Conservation (phyloP, 2,113 vertebrate genomes). For the Acanthisitta chloris region DNA sequence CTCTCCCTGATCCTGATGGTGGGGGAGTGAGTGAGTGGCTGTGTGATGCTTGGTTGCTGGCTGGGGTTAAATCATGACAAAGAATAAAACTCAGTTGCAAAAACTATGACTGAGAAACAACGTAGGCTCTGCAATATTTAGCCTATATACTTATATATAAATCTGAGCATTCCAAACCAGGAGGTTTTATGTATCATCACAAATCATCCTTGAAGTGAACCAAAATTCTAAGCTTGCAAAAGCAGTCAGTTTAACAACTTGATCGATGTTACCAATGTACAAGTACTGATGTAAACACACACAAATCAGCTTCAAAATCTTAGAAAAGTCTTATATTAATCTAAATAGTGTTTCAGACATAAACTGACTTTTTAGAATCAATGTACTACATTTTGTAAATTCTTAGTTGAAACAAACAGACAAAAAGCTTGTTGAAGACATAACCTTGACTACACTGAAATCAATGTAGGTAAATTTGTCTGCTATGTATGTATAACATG, state of each 20-base stretch:
- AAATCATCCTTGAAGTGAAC: neutral
- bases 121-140: neutral
- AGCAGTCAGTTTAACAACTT: neutral
- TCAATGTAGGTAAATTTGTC: neutral
- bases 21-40: no score
- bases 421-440: neutral
- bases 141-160: neutral
- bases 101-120: neutral
- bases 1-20: no score
- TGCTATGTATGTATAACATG: neutral
- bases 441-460: neutral
- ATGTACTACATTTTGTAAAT: neutral
- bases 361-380: neutral
- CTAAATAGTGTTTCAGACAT: neutral
- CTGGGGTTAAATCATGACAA: no score
- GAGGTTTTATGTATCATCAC: neutral
- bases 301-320: neutral
- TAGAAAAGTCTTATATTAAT: neutral
- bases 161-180: neutral
- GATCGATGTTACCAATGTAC: neutral
- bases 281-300: neutral
- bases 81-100: neutral
- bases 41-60: no score
- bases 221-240: neutral
- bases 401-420: neutral